Conservation (phyloP, 2,888 invertebrate species). For the Aricia artaxerxes region DNA sequence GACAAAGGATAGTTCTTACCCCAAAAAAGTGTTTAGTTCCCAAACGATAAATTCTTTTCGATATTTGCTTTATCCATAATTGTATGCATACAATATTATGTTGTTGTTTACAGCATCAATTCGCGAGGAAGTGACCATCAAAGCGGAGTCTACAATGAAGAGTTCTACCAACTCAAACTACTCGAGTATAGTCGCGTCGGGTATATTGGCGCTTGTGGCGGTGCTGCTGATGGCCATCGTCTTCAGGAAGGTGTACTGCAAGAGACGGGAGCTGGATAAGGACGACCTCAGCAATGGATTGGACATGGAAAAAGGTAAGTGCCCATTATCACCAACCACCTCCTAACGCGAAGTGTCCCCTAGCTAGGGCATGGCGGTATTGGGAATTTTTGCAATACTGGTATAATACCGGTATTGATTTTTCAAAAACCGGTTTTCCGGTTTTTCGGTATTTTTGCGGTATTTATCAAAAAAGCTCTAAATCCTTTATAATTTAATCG, state of each 20-base stretch:
- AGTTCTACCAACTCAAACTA: constrained; percentile 50
- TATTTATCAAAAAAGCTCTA: too few relatives aligned
- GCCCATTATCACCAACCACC: too few relatives aligned
- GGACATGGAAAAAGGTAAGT: constrained; percentile 63
- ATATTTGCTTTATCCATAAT: neutral
- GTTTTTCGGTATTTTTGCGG: too few relatives aligned
- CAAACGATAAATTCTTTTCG: too few relatives aligned
- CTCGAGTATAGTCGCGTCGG: constrained; percentile 54
- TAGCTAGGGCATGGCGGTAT: too few relatives aligned
- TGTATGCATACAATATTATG: neutral
- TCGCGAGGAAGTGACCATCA: constrained; percentile 64
- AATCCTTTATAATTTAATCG: too few relatives aligned
- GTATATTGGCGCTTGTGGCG: constrained; percentile 53
- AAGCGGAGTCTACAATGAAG: constrained; percentile 64
- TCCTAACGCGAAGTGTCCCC: too few relatives aligned
- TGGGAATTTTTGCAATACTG: too few relatives aligned
- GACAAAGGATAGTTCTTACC: too few relatives aligned
- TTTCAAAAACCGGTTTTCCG: too few relatives aligned
- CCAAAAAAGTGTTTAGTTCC: too few relatives aligned
- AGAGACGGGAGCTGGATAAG: constrained; percentile 46
- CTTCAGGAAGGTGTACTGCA: constrained; percentile 58
- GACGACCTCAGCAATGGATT: constrained; percentile 49
- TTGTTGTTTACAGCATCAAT: constrained; percentile 52
- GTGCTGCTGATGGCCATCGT: constrained; percentile 55
- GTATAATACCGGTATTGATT: too few relatives aligned